Percentiles rank a stretch among this genome's conserved stretches.
These are phyloP conservation scores for Siniperca knerii DNA, from an alignment of 2,113 vertebrate genomes.

Conservation along the genomic window DNA sequence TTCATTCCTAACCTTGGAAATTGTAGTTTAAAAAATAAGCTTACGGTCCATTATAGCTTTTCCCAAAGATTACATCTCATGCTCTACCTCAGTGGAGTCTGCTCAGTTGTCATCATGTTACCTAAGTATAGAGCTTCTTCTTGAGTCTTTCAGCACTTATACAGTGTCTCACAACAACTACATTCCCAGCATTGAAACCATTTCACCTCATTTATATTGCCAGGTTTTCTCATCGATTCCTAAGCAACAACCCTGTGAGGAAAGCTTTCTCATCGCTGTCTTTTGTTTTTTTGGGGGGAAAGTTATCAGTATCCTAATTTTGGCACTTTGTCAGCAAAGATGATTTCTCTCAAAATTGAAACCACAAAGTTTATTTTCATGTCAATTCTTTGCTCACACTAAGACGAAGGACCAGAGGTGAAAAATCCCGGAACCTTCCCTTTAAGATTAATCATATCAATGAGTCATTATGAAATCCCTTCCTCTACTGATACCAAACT, in stretches of 20 bases:
- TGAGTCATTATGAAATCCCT: slow-evolving; percentile 42
- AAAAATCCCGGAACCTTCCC: slow-evolving; percentile 7
- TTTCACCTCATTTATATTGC: not conserved
- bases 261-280: not conserved
- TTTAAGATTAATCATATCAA: slow-evolving; percentile 46
- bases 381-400: not conserved
- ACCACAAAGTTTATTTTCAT: slow-evolving; percentile 15
- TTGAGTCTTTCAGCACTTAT: slow-evolving; percentile 2
- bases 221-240: not conserved
- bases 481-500: slow-evolving; percentile 48
- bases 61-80: too few species aligned
- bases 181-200: not conserved
- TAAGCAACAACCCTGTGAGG: not conserved
- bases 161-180: not conserved
- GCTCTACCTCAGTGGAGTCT: not conserved
- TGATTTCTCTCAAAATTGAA: not conserved
- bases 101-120: too few species aligned
- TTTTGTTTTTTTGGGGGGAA: not conserved
- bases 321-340: not conserved
- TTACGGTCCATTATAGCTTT: too few species aligned
- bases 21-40: too few species aligned
- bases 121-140: not conserved
- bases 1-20: too few species aligned
- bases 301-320: not conserved
- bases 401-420: not conserved